Evolutionary conservation across 2,888 invertebrate species (phyloP).

Genomic region (Steromphala cineraria): DNA sequence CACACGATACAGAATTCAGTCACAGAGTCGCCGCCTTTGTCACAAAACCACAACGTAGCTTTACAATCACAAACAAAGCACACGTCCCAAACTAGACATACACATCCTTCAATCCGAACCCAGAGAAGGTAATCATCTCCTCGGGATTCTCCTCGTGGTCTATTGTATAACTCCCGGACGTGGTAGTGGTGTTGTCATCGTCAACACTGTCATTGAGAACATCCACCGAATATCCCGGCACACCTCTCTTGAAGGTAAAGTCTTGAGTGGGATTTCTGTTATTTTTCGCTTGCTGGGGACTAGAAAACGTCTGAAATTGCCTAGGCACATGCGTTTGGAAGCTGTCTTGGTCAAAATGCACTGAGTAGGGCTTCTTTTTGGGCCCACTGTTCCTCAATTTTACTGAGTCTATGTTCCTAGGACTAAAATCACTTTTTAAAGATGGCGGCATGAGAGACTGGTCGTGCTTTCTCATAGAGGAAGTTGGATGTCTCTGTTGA

Average conservation of each 20-base stretch:
- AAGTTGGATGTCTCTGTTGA: neutral
- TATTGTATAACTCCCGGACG: conserved; percentile 36
- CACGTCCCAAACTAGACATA: neutral
- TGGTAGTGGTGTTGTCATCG: conserved; percentile 32
- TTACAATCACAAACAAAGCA: no score
- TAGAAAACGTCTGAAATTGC: neutral
- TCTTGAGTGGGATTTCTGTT: neutral
- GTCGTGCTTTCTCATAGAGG: neutral
- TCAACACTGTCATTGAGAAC: conserved; percentile 35
- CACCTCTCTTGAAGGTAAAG: neutral
- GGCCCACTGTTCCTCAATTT: neutral
- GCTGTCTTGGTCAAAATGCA: neutral
- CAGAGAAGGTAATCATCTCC: neutral
- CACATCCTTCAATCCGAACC: conserved; percentile 10
- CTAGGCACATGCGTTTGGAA: conserved; percentile 1
- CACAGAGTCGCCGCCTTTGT: no score
- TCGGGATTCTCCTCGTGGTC: conserved; percentile 18
- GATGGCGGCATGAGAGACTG: neutral
- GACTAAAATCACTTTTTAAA: neutral
- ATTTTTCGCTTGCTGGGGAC: neutral
- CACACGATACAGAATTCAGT: no score
- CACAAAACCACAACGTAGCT: no score
- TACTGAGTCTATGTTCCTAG: neutral
- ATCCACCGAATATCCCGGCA: conserved; percentile 24
- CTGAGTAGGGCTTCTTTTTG: conserved; percentile 8